phyloP scores from a whole-genome alignment of 2,888 invertebrate species.

The Lycophotia porphyrea region DNA sequence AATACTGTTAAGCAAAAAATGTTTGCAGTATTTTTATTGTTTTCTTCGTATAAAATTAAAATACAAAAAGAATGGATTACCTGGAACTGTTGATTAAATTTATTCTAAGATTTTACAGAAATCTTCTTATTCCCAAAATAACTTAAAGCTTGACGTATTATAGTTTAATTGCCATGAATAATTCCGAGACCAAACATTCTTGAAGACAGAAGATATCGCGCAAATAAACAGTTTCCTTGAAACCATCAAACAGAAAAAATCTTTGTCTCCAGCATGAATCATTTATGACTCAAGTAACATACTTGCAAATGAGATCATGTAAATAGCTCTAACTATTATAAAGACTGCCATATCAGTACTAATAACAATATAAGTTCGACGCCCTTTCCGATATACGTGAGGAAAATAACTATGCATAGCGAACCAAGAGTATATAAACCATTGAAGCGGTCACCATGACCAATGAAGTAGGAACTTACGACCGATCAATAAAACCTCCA shows the following conservation, averaged over 20 bases:
- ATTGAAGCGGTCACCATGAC: slow-evolving; percentile 76
- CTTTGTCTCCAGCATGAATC: slow-evolving; percentile 58
- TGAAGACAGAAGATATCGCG: slow-evolving; percentile 3
- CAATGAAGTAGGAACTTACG: slow-evolving; percentile 73
- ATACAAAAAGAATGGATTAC: neutral
- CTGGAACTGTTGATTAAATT: neutral
- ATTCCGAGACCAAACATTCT: slow-evolving; percentile 7
- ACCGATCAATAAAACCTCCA: slow-evolving; percentile 67
- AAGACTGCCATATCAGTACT: slow-evolving; percentile 69
- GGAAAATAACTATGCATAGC: slow-evolving; percentile 80
- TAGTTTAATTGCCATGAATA: slow-evolving; percentile 22
- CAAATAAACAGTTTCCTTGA: slow-evolving; percentile 52
- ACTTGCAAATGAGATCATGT: slow-evolving; percentile 72
- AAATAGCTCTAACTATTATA: slow-evolving; percentile 66
- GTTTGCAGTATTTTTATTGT: neutral
- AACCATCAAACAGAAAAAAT: slow-evolving; percentile 54
- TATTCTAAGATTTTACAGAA: neutral
- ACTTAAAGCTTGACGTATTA: neutral
- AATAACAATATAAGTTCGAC: slow-evolving; percentile 72
- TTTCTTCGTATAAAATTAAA: neutral
- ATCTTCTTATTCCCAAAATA: neutral
- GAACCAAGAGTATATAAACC: slow-evolving; percentile 81
- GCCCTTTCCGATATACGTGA: slow-evolving; percentile 69
- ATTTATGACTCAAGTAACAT: slow-evolving; percentile 68
- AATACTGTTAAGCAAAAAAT: too few species aligned